A percentile compares a stretch with the other conserved stretches of the same genome.
Evolutionary conservation across 2,888 invertebrate genomes (phyloP).

Genomic region (Acanthosepion pharaonis): DNA sequence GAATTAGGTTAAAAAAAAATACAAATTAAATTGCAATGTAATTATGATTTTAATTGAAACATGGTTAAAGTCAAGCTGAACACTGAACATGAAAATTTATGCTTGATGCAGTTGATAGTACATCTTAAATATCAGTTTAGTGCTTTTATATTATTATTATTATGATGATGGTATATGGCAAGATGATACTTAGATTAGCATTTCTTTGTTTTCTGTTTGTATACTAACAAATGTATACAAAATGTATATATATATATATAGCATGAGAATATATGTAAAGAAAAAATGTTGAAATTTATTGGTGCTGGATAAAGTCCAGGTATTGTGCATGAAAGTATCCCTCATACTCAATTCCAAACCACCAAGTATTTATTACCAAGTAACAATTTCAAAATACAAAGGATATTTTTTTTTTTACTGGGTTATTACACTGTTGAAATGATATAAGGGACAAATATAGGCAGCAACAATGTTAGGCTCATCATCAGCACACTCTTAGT

Average conservation of each 20-base stretch:
- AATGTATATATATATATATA: background rate
- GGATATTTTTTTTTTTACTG: background rate
- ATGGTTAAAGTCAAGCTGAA: background rate
- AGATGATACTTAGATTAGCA: background rate
- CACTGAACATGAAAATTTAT: background rate
- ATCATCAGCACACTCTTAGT: too few relatives aligned
- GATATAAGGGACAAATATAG: background rate
- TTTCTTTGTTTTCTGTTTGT: background rate
- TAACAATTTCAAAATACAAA: background rate
- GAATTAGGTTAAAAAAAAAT: background rate
- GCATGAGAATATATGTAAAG: background rate
- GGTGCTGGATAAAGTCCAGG: too few relatives aligned
- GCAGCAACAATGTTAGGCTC: background rate
- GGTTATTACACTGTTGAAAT: background rate
- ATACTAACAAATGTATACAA: background rate
- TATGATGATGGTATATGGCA: background rate
- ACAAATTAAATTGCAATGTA: background rate
- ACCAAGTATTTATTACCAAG: background rate
- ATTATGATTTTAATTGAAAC: background rate
- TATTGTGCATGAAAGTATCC: background rate
- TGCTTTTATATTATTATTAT: background rate
- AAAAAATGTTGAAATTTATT: background rate
- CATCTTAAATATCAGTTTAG: background rate
- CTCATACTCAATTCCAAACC: background rate
- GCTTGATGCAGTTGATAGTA: background rate